A percentile compares a stretch with the other conserved stretches of the same genome.
These are phyloP conservation scores for Coleophora deauratella DNA, from an alignment of 2,888 invertebrate genomes.

Conservation along the genomic window DNA sequence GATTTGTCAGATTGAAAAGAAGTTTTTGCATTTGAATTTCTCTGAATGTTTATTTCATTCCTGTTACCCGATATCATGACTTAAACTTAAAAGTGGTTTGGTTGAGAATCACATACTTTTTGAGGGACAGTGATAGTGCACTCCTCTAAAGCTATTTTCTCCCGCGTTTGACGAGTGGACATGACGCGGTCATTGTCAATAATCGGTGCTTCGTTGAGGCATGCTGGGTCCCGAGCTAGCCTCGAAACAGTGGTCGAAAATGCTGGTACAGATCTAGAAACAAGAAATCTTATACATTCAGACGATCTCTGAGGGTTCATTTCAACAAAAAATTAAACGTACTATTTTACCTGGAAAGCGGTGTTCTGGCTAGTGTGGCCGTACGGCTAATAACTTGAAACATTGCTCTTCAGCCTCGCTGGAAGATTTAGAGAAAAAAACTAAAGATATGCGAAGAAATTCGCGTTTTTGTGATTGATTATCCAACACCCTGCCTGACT, in stretches of 20 bases:
- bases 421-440: slow-evolving; percentile 21
- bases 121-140: slow-evolving; percentile 72
- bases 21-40: no score
- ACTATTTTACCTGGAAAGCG: slow-evolving; percentile 36
- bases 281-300: background rate
- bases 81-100: no score
- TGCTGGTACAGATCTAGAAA: slow-evolving; percentile 45
- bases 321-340: background rate
- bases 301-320: background rate
- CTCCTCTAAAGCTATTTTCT: slow-evolving; percentile 54
- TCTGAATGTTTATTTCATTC: no score
- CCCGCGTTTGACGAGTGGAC: slow-evolving; percentile 61
- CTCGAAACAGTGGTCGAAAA: slow-evolving; percentile 35
- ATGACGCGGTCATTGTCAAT: slow-evolving; percentile 66
- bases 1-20: no score
- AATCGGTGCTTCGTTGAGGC: slow-evolving; percentile 57
- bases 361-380: slow-evolving; percentile 33
- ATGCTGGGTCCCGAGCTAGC: slow-evolving; percentile 28
- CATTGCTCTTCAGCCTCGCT: slow-evolving; percentile 33
- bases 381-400: slow-evolving; percentile 40
- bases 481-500: slow-evolving; percentile 19
- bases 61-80: no score
- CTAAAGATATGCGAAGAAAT: slow-evolving; percentile 12
- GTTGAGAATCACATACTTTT: no score
- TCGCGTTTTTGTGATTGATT: slow-evolving; percentile 16